Evolutionary conservation across 1,140 invertebrate species (phyloP), one percentile per base, ranked within the genome.

Genomic region (Drosophila ogumai): DNA sequence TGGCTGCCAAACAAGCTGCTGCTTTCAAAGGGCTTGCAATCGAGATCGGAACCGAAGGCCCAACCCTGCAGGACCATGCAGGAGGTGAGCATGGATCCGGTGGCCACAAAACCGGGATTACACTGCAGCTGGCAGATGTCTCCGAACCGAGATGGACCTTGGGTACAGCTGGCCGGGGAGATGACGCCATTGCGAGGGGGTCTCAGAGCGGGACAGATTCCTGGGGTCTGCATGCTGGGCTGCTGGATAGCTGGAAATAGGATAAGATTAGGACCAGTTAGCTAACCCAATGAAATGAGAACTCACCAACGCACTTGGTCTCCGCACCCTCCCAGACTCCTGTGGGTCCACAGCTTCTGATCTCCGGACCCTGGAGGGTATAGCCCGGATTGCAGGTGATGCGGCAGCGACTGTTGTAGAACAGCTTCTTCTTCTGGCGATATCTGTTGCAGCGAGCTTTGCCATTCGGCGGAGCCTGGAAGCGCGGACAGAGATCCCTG

Each of bases 331-430:
- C 93, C 95, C 95, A 95, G 52, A 86, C 79, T 36, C 94, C 95
- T 6, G 91, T 84, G 12, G 75, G 71, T 36, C 93, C 93, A 66
- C 95, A 95, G 43, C 87, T 87, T 40, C 93, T 91, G 44, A 93
- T 82, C 22, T 93, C 88, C 25, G 94, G 82, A 34, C 95, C 95
- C 44, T 93, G 85, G 6, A 95, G 76, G 58, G 91, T 92, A 75
- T 93, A 95, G 17, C 92, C 92, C 1, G 67, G 9, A 50, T 92
- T 82, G 58, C 95, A 95, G 86, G 93, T 93, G 38, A 95, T 91
- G 52, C 94, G 93, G 88, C 95, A 96, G 68, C 93, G 93, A 8
- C 94, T 94, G 43, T 94, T 94, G 43, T 92, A 92, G 66, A 84
- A 90, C 8, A 65, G 63, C 34, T 82, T 86, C 9, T 73, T 69